phyloP scores from a whole-genome alignment of 2,797 vertebrate genomes.

The Gambelia wislizenii region DNA sequence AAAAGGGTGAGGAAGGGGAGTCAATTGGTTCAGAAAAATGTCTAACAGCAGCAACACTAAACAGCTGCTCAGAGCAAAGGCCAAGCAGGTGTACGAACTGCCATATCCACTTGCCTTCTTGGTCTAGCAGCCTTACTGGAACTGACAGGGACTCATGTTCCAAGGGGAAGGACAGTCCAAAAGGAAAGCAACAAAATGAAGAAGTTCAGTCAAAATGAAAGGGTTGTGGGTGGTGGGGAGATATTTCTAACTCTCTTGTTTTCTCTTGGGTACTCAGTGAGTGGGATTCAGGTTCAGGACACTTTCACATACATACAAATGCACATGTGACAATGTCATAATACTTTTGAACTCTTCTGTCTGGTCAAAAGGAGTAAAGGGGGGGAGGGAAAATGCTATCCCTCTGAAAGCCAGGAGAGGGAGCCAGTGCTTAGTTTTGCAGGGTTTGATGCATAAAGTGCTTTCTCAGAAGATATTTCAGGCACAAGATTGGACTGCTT shows the following conservation, averaged over 20 bases:
- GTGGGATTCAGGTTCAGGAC: conserved; percentile 35
- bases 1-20: conserved; percentile 4
- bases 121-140: conserved; percentile 5
- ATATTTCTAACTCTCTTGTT: background rate
- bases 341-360: conserved; percentile 5
- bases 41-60: background rate
- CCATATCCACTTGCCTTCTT: background rate
- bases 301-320: rapidly evolving
- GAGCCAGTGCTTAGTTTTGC: conserved; percentile 58
- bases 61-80: conserved; percentile 30
- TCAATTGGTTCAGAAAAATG: conserved; percentile 10
- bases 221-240: background rate
- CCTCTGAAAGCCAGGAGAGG: conserved; percentile 64
- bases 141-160: conserved; percentile 12
- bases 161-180: conserved; percentile 1
- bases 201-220: background rate
- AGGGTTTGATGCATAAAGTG: conserved; percentile 85
- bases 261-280: background rate
- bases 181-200: background rate
- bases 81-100: rapidly evolving
- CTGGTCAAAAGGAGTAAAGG: conserved; percentile 59
- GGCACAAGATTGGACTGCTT: conserved; percentile 71
- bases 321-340: background rate
- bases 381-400: conserved; percentile 56
- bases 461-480: conserved; percentile 78